Base-by-base conservation (phyloP, 2,888 invertebrate species). In the Amblyjoppa proteus region DNA sequence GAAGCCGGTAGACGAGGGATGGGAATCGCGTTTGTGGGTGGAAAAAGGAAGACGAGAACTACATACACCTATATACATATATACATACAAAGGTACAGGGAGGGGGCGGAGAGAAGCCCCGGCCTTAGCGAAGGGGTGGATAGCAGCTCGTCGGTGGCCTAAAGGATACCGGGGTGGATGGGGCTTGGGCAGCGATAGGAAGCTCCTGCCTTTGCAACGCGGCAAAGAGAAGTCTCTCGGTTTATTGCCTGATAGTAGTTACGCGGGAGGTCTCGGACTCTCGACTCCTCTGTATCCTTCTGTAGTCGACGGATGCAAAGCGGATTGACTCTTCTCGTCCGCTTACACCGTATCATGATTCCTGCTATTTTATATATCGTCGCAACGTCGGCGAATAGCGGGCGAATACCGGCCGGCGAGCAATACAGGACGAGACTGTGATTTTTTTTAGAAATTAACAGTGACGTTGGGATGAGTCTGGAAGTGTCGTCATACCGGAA, bases 21-120 rank as follows among this genome's bases (percentile, higher is more conserved):
- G 53, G 89, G 66, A 66, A 66, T 49, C 88, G 88, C 90, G 91
- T 90, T 92, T 91, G 90, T 90, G 90, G 89, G 88, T 90, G 80
- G 90, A 88, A 89, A 89, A 91, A 88, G 89, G 87, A 83, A 85
- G 75, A 79, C 31, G 81, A 70, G 71, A 64, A 31, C 64, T 41
- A 64, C 31, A n/a, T 20, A 53, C 64, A 79, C 16, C 45, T 5
- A 49, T 61, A 45, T 73, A 64, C 58, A 70, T 28, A 73, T 64
- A 53, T 49, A 61, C 25, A 71, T 58, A 58, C 49, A 66, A 66
- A 64, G 51, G n/a, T 34, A 71, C 31, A 58, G 31, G 49, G 53
- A 66, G 56, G 34, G 31, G 66, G 13, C 56, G 45, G 38, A 74
- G 81, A 20, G 69, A 81, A 78, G 81, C 69, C 53, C 69, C 53